Evolutionary conservation across 92 coral and sea anemone species (phyloP), one percentile per base, ranked within the genome.

Genomic region (Actinernus sp.): DNA sequence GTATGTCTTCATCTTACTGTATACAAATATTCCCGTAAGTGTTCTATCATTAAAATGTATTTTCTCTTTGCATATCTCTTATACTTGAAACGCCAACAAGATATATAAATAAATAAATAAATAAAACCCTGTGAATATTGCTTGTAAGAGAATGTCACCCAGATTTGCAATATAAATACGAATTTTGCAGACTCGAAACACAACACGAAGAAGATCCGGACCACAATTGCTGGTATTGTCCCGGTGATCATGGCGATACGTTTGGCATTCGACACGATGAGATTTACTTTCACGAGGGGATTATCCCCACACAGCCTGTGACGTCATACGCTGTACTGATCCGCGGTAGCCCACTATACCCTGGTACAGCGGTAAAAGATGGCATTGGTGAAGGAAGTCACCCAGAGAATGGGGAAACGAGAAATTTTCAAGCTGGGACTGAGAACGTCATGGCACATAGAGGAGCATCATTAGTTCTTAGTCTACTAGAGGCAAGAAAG

Each of bases 251-350:
- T 1, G 89, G 93, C 10, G 93, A 88, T 55, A 73, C 90, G 40
- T 88, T 88, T 59, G 93, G 93, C 20, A 82, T 88, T 47, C 93
- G 93, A 36, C 93, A 73, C 51, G 93, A 88, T 65, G 93, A 88
- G 55, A 65, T 76, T 10, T 82, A 88, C 37, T 88, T 88, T 74
- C 87, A 84, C 68, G 51, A 63, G 50, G 32, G 65, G 50, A 88
- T 85, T 65, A 82, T 85, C 12, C 79, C 93, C 34, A 82, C 93
- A 38, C 93, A 88, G 19, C 89, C 93, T 8, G 77, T 76, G 65
- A 76, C 89, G 47, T 82, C 93, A 52, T 88, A 82, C 59, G 83
- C 90, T 18, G 93, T 88, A 48, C 52, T 88, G 38, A 60, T 88
- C 39, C 55, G 89, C n/a, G 93, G 93, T 37, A 76, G 75, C 68